Conservation (phyloP, 2,797 vertebrate species). For the Steatocranus sp. region DNA sequence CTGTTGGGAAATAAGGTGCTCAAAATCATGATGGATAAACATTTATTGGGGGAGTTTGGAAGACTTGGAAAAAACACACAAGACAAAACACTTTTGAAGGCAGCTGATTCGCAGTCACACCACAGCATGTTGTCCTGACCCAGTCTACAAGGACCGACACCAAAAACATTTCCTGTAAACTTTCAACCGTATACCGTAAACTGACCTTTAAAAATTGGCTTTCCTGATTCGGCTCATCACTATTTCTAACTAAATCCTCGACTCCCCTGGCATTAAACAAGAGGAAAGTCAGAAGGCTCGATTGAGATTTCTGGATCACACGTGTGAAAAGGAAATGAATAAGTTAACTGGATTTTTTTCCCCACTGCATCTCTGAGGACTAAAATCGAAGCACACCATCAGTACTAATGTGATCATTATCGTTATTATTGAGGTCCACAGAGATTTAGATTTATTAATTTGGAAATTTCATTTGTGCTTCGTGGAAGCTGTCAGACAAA, state of each 20-base stretch:
- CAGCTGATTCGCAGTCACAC: not conserved
- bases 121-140: not conserved
- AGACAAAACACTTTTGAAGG: not conserved
- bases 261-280: no score
- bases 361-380: not conserved
- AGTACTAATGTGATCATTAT: fast-evolving
- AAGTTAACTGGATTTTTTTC: no score
- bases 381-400: fast-evolving
- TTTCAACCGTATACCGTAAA: no score
- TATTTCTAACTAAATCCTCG: no score
- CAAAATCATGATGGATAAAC: not conserved
- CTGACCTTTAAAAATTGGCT: no score
- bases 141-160: not conserved
- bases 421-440: not conserved
- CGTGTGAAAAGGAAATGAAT: no score
- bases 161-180: not conserved
- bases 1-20: not conserved
- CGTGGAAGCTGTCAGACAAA: not conserved
- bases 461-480: fast-evolving
- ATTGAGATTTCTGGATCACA: no score
- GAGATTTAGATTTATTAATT: not conserved
- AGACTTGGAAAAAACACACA: no score
- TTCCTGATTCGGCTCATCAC: no score
- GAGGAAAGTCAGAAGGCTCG: no score
- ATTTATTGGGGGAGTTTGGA: not conserved